A percentile compares a stretch with the other conserved stretches of the same genome.
Conservation (phyloP, 2,888 invertebrate genomes). For the Phasia obesa region DNA sequence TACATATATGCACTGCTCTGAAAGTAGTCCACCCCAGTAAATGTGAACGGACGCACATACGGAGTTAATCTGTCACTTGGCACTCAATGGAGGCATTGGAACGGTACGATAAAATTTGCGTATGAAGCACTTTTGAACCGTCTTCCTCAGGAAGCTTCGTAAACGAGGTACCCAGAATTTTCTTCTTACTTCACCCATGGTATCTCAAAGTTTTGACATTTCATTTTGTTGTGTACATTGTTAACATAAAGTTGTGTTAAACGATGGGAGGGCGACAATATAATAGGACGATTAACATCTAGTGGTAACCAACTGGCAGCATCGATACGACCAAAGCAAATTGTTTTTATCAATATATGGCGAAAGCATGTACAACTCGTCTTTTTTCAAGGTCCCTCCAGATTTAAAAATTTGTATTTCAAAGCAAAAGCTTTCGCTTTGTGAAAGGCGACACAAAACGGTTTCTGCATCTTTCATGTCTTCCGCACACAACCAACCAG, state of each 20-base stretch:
- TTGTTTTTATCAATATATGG: neutral
- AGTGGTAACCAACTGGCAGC: conserved; percentile 6
- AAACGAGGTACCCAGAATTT: neutral
- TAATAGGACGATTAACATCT: neutral
- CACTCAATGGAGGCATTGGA: too few relatives aligned
- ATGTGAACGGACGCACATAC: neutral
- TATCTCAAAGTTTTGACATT: conserved; percentile 12
- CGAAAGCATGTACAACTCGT: too few relatives aligned
- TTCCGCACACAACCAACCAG: too few relatives aligned
- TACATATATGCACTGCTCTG: too few relatives aligned
- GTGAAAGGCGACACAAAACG: too few relatives aligned
- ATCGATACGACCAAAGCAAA: neutral
- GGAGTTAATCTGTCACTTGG: conserved; percentile 5
- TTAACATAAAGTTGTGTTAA: conserved; percentile 6
- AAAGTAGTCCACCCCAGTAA: conserved; percentile 3
- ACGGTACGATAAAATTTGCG: too few relatives aligned
- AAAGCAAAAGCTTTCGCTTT: too few relatives aligned
- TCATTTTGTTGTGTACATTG: neutral
- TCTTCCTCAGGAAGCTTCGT: conserved; percentile 19
- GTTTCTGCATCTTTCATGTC: too few relatives aligned
- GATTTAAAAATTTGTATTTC: too few relatives aligned
- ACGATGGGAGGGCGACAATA: neutral
- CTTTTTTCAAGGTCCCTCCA: too few relatives aligned
- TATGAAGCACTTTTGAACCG: too few relatives aligned
- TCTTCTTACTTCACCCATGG: neutral